phyloP scores from a whole-genome alignment of 2,888 invertebrate genomes.

The Nycteola revayana region DNA sequence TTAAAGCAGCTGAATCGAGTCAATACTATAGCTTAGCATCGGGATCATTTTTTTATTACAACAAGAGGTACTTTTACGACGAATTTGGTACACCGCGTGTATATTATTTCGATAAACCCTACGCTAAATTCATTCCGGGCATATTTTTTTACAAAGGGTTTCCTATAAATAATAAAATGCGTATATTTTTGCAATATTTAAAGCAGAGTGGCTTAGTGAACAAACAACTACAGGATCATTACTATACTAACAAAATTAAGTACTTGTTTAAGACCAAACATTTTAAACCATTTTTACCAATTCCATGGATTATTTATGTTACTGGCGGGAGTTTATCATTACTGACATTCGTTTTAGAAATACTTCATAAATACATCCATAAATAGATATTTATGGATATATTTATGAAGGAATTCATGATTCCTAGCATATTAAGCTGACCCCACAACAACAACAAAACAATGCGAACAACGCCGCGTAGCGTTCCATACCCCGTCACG shows the following conservation, averaged over 20 bases:
- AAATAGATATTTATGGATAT: too few species aligned
- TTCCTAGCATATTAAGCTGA: too few species aligned
- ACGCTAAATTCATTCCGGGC: constrained; percentile 6
- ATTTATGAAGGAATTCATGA: too few species aligned
- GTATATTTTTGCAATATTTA: constrained; percentile 12
- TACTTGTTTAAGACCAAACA: constrained; percentile 5
- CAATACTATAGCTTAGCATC: constrained; percentile 4
- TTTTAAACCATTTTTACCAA: constrained; percentile 5
- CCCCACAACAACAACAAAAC: too few species aligned
- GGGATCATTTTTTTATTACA: constrained; percentile 2
- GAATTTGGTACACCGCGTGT: constrained; percentile 9
- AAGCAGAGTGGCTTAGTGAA: constrained; percentile 19
- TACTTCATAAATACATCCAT: constrained; percentile 5
- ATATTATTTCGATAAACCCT: constrained; percentile 14
- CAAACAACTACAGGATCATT: constrained; percentile 13
- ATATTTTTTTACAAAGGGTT: constrained; percentile 27
- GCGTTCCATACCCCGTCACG: too few species aligned
- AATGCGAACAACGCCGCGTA: too few species aligned
- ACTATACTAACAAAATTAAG: constrained; percentile 8
- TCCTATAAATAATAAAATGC: constrained; percentile 7
- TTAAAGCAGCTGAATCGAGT: constrained; percentile 5
- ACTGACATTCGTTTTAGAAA: constrained; percentile 14
- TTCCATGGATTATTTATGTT: constrained; percentile 19
- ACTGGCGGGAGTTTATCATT: constrained; percentile 7
- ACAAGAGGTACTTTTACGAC: constrained; percentile 7